Conservation (phyloP, 2,888 invertebrate species). For the Molanna angustata region DNA sequence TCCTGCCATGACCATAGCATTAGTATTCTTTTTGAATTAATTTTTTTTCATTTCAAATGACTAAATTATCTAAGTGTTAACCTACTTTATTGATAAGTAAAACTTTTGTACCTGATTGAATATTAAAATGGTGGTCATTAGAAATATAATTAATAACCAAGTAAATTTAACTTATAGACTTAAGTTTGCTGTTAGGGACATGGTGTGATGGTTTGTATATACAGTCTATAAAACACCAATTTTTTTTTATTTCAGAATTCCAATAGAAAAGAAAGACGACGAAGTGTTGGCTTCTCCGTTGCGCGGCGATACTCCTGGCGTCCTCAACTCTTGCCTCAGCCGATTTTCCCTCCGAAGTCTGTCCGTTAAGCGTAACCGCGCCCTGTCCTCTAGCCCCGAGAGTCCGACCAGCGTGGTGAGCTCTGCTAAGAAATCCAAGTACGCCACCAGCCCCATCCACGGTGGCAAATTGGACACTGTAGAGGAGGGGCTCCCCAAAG, state of each 20-base stretch:
- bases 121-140: too few species aligned
- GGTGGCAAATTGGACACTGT: background rate
- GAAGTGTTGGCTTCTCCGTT: conserved; percentile 28
- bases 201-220: too few species aligned
- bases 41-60: too few species aligned
- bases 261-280: conserved; percentile 1
- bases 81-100: too few species aligned
- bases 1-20: too few species aligned
- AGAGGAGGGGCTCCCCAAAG: background rate
- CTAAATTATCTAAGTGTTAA: too few species aligned
- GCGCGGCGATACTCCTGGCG: conserved; percentile 13
- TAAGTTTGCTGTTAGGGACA: too few species aligned
- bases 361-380: conserved; percentile 22
- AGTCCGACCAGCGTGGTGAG: conserved; percentile 7
- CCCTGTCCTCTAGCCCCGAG: conserved; percentile 26
- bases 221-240: too few species aligned
- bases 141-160: too few species aligned
- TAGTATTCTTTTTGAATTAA: too few species aligned
- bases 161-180: too few species aligned
- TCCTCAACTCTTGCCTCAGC: conserved; percentile 12
- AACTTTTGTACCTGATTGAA: too few species aligned
- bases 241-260: conserved; percentile 12
- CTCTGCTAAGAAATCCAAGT: conserved; percentile 8
- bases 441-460: conserved; percentile 7
- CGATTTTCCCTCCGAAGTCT: conserved; percentile 12